Evolutionary conservation across 2,888 invertebrate genomes (phyloP), one percentile per base, ranked within the genome.

Genomic region (Caenorhabditis japonica): DNA sequence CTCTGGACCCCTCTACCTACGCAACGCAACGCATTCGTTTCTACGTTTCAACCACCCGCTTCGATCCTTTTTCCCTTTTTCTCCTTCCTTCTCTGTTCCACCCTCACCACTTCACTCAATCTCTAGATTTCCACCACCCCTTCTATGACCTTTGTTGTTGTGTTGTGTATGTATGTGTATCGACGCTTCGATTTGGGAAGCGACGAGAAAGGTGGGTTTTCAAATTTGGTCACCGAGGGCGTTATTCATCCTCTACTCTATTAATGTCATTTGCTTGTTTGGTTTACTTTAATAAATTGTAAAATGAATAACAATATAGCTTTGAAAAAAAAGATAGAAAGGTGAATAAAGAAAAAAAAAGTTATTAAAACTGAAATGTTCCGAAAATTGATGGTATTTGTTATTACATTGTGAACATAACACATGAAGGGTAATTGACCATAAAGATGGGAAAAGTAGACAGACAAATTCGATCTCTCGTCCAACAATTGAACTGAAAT

Each of bases 111-210:
- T 64, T 41, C 49, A 13, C 41, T 30, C 21, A 21, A 55, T 61
- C n/a, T n/a, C n/a, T n/a, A n/a, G 46, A 53, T 47, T 19, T 25
- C 17, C 3, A 19, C 36, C 47, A n/a, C n/a, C 46, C 59, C 61
- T 56, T 64, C 49, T 64, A 62, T 64, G 62, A 62, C 62, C 71
- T 71, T 64, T 71, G 56, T 71, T 64, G 58, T 64, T 71, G 58
- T 60, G 53, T 56, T 25, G 36, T 4, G 62, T 39, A 53, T 53
- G 36, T 64, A 55, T 34, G 62, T 36, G 55, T 64, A 62, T 56
- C 36, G 47, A n/a, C 55, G 55, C n/a, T 46, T 25, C 47, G 47
- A 30, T 13, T 8, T 19, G 43, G 19, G 23, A 43, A 19, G 19
- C 19, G 19, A 17, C n/a, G 25, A 7, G 25, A 17, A 12, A 4